Evolutionary conservation across 2,888 invertebrate species (phyloP).

Genomic region (Caradrina clavipalpis): DNA sequence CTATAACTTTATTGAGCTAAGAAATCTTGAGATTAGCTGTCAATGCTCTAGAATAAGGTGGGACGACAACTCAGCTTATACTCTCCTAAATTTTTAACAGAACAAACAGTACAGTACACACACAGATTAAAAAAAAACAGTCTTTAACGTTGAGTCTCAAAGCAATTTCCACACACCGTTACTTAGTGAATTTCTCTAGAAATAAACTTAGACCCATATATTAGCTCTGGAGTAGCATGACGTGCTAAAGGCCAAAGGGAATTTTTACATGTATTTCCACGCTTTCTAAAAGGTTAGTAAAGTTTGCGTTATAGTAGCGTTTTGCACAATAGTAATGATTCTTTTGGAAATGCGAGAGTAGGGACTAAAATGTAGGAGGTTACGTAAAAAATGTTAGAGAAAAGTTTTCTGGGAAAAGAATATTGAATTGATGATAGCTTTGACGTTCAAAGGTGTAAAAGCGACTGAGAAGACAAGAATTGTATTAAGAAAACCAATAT

Average conservation of each 20-base stretch:
- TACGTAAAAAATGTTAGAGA: conserved; percentile 16
- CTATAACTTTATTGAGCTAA: too few species aligned
- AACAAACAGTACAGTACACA: conserved; percentile 8
- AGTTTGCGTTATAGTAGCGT: conserved; percentile 29
- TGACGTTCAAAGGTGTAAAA: background rate
- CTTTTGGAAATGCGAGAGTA: conserved; percentile 29
- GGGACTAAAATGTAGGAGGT: conserved; percentile 21
- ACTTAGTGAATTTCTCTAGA: conserved; percentile 42
- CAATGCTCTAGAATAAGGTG: too few species aligned
- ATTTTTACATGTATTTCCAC: conserved; percentile 54
- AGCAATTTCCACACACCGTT: conserved; percentile 47
- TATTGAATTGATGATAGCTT: conserved; percentile 19
- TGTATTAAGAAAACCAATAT: background rate
- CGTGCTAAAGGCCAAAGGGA: conserved; percentile 40
- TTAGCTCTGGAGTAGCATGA: conserved; percentile 30
- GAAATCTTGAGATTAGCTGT: too few species aligned
- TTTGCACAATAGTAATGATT: conserved; percentile 42
- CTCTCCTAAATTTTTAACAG: too few species aligned
- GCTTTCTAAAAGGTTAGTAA: conserved; percentile 35
- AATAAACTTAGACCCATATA: conserved; percentile 46
- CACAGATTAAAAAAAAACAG: conserved; percentile 45
- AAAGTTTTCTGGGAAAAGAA: conserved; percentile 23
- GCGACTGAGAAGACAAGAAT: background rate
- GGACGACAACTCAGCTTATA: too few species aligned
- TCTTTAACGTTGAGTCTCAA: conserved; percentile 38